phyloP scores from a whole-genome alignment of 2,797 vertebrate species.

The Neosalanx taihuensis region DNA sequence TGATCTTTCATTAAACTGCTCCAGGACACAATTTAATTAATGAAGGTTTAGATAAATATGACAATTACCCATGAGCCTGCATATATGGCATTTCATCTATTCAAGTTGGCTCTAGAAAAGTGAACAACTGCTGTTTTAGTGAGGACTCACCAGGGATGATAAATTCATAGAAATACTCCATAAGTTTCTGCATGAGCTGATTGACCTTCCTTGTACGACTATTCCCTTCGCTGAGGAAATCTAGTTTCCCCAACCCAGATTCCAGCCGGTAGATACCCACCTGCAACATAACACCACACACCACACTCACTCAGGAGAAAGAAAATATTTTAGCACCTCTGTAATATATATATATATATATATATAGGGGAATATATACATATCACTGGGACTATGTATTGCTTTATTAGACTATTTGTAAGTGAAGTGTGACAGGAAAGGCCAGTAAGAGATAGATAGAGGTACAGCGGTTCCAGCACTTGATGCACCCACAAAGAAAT shows the following conservation, averaged over 20 bases:
- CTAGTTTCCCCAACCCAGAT: slow-evolving; percentile 82
- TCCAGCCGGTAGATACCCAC: slow-evolving; percentile 91
- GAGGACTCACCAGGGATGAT: slow-evolving; percentile 84
- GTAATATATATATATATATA: neutral
- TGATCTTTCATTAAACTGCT: no score
- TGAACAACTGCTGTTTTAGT: neutral
- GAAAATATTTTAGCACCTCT: neutral
- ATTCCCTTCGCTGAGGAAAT: slow-evolving; percentile 89
- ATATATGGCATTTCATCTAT: no score
- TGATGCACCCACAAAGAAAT: neutral
- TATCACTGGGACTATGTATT: no score
- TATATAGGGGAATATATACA: no score
- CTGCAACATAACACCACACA: slow-evolving; percentile 59
- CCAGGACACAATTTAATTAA: no score
- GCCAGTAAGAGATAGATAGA: neutral
- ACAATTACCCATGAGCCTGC: no score
- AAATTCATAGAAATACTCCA: slow-evolving; percentile 90
- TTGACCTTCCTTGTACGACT: slow-evolving; percentile 89
- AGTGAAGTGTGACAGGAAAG: neutral
- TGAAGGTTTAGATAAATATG: no score
- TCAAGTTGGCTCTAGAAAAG: no score
- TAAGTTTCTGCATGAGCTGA: slow-evolving; percentile 90
- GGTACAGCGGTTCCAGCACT: neutral
- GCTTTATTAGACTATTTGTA: no score
- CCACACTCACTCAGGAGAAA: neutral